Conservation (phyloP, 2,888 invertebrate genomes). For the Euspilapteryx auroguttella region DNA sequence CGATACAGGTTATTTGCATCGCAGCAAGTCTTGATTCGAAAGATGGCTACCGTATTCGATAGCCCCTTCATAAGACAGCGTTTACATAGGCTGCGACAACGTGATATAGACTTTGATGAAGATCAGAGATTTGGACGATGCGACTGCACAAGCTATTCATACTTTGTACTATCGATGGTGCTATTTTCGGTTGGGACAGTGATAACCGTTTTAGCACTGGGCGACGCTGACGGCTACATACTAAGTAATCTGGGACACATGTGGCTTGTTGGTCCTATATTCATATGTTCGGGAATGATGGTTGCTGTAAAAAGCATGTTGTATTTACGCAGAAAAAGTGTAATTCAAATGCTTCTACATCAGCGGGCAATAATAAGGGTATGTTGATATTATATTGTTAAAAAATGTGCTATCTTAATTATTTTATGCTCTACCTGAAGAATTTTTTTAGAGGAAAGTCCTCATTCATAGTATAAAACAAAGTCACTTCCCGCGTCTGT, state of each 20-base stretch:
- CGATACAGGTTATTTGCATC: too few species aligned
- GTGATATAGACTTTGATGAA: constrained; percentile 62
- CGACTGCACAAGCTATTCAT: constrained; percentile 68
- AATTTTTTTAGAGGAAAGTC: too few species aligned
- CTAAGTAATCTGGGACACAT: constrained; percentile 66
- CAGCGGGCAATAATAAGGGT: constrained; percentile 66
- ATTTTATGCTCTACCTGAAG: too few species aligned
- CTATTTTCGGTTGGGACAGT: constrained; percentile 66
- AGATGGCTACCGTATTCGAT: constrained; percentile 67
- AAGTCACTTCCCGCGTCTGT: too few species aligned
- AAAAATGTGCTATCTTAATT: too few species aligned
- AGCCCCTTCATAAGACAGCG: constrained; percentile 64
- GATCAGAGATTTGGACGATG: constrained; percentile 65
- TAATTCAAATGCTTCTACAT: constrained; percentile 66
- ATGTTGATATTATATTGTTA: constrained; percentile 19
- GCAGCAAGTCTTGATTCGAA: too few species aligned
- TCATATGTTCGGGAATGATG: constrained; percentile 70
- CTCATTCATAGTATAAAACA: too few species aligned
- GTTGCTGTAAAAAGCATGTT: constrained; percentile 69
- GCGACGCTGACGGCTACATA: constrained; percentile 63
- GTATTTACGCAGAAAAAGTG: constrained; percentile 65
- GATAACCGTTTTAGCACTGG: constrained; percentile 65
- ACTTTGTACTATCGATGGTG: constrained; percentile 64
- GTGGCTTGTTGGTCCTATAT: constrained; percentile 70
- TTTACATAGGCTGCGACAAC: constrained; percentile 59